phyloP scores from a whole-genome alignment of 2,113 vertebrate genomes.

The Antigone vipio region DNA sequence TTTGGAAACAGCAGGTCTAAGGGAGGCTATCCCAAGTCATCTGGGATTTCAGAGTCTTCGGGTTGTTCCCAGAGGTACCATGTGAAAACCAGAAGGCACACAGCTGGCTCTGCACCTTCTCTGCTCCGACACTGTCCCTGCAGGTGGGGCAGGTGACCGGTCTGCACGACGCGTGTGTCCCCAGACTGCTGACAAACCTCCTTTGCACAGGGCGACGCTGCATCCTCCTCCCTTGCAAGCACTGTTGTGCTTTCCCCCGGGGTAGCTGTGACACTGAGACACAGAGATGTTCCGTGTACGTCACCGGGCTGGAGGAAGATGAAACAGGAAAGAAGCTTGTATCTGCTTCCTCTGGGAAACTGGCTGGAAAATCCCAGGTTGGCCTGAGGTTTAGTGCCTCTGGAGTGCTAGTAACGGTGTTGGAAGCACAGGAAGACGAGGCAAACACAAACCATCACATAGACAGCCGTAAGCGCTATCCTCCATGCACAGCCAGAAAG shows the following conservation, averaged over 20 bases:
- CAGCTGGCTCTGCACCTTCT: not conserved
- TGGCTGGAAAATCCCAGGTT: not conserved
- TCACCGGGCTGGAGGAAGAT: not conserved
- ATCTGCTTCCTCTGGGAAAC: not conserved
- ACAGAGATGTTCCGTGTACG: accelerated
- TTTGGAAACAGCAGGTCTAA: not conserved
- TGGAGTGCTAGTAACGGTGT: not conserved
- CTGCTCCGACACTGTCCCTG: not conserved
- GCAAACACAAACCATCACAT: not conserved
- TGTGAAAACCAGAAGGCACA: not conserved
- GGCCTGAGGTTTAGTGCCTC: not conserved
- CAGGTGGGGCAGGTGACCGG: not conserved
- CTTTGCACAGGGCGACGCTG: accelerated
- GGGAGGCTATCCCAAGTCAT: not conserved
- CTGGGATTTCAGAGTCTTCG: not conserved
- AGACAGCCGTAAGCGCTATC: not conserved
- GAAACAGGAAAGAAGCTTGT: not conserved
- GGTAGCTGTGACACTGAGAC: not conserved
- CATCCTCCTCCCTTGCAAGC: not conserved
- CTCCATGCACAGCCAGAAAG: not conserved
- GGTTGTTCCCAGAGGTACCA: not conserved
- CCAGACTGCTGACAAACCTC: not conserved
- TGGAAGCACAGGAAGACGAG: not conserved
- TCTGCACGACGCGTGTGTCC: not conserved
- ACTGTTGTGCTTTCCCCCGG: not conserved